Conservation (phyloP, 1,140 invertebrate genomes). For the Phthorimaea operculella region DNA sequence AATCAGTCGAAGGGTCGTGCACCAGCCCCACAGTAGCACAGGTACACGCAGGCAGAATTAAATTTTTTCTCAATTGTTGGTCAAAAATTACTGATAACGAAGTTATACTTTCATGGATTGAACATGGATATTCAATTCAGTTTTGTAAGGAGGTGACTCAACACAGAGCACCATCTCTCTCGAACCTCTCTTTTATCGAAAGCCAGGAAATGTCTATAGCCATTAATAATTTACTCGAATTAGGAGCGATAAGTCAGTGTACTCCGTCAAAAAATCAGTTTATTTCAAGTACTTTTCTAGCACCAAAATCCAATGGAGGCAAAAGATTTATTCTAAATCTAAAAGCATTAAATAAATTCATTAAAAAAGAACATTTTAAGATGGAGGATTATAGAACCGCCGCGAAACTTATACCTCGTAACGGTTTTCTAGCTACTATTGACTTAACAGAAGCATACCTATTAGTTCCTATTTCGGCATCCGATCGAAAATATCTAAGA, state of each 20-base stretch:
- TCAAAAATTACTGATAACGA: neutral
- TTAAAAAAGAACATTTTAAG: conserved; percentile 1
- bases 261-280: neutral
- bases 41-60: conserved; percentile 1
- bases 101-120: neutral
- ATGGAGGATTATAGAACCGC: conserved; percentile 2
- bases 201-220: neutral
- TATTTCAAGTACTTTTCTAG: neutral
- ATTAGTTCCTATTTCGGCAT: neutral
- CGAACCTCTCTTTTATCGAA: neutral
- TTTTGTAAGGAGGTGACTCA: conserved; percentile 1
- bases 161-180: neutral
- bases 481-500: neutral
- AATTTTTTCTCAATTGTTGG: neutral
- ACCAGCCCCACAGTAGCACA: neutral
- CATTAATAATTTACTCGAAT: neutral
- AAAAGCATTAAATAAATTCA: conserved; percentile 1
- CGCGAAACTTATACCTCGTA: neutral
- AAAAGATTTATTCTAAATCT: conserved; percentile 1
- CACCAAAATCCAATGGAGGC: too few relatives aligned
- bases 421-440: conserved; percentile 1
- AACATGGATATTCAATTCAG: neutral
- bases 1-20: neutral
- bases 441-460: neutral
- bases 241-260: neutral